Evolutionary conservation across 1,140 invertebrate species (phyloP).

Genomic region (Drosophila saltans): DNA sequence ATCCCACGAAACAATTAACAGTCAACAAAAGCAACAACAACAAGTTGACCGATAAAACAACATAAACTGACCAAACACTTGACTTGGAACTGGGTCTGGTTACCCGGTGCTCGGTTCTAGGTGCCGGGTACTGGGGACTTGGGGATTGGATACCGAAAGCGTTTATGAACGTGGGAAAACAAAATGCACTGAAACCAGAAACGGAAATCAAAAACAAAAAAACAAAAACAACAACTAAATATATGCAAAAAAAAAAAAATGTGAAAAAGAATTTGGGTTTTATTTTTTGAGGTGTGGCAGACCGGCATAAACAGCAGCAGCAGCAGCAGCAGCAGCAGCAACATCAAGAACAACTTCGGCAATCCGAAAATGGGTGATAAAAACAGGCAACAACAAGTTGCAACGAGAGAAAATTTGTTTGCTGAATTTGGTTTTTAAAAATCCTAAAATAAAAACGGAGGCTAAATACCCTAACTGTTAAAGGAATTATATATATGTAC

Average conservation of each 20-base stretch:
- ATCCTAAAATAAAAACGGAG: not conserved
- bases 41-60: slow-evolving; percentile 52
- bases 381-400: slow-evolving; percentile 41
- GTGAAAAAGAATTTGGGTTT: slow-evolving; percentile 32
- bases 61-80: slow-evolving; percentile 40
- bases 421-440: slow-evolving; percentile 32
- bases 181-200: slow-evolving; percentile 58
- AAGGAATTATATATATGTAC: not conserved
- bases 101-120: slow-evolving; percentile 34
- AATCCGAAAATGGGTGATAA: slow-evolving; percentile 44
- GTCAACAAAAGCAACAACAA: slow-evolving; percentile 38
- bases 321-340: slow-evolving; percentile 3
- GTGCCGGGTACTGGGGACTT: slow-evolving; percentile 1
- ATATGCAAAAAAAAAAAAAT: slow-evolving; percentile 57
- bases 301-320: too few relatives aligned
- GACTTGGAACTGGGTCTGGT: slow-evolving; percentile 40
- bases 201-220: slow-evolving; percentile 58
- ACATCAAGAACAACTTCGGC: slow-evolving; percentile 5
- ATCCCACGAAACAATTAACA: slow-evolving; percentile 71
- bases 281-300: slow-evolving; percentile 32
- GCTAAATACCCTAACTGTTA: not conserved
- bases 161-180: slow-evolving; percentile 72
- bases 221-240: slow-evolving; percentile 38
- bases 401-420: slow-evolving; percentile 72
- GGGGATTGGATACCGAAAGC: not conserved